Evolutionary conservation across 2,113 vertebrate species (phyloP), one percentile per base, ranked within the genome.

Genomic region (Phalacrocorax pelagicus): DNA sequence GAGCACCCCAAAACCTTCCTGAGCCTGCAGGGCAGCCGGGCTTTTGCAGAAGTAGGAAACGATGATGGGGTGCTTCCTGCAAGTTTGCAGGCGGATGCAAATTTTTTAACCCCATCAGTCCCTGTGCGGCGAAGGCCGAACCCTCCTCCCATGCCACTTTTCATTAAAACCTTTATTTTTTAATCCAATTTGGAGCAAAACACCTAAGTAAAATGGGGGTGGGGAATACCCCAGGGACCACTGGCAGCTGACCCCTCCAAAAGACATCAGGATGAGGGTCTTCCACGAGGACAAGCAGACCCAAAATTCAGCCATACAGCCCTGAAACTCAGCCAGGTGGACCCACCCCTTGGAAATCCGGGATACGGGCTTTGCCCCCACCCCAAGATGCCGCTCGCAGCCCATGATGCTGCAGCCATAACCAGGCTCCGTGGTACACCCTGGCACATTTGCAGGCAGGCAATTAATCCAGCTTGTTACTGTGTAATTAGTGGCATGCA

Each of bases 21-120:
- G 49, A 6, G 15, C 61, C 34, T 5, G 10, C 11, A 5, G 15
- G 47, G 51, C 16, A 24, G 55, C 27, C 0, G 1, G 47, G 52
- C 24, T 86, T 63, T 69, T 65, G 86, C 90, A 95, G 75, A 87
- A 92, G 61, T 40, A 94, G 94, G 95, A 97, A 97, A 24, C 1
- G 38, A 63, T 62, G 42, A 44, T 61, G 4, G 5, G 71, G 40
- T 46, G 81, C 29, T 95, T 96, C 94, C 95, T 91, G 87, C 47
- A 10, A 62, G 59, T 47, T 47, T 34, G 59, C n/a, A 79, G 67
- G 89, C 46, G 0, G 58, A 57, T 24, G 9, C 89, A 72, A n/a
- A 44, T 6, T 5, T 32, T 65, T 81, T 58, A 95, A 95, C 72
- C 72, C 89, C 81, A 46, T 88, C 59, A 12, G 6, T 54, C 84